Evolutionary conservation across 2,797 vertebrate species (phyloP).

Genomic region (Sciurus carolinensis): DNA sequence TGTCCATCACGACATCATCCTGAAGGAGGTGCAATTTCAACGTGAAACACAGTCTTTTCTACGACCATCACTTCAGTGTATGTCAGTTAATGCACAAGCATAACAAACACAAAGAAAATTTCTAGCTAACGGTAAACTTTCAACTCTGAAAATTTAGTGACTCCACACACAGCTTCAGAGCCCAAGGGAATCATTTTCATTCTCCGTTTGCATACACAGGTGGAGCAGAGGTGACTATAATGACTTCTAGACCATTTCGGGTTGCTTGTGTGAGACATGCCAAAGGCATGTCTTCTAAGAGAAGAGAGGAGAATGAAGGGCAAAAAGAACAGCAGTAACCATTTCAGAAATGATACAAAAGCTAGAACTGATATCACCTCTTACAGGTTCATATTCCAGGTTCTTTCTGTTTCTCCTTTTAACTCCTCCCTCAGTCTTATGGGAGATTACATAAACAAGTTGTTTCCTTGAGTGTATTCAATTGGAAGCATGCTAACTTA

Average conservation of each 20-base stretch:
- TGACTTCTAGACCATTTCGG: not conserved
- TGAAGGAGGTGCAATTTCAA: constrained; percentile 78
- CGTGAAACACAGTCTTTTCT: not conserved
- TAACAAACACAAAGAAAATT: not conserved
- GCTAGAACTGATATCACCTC: not conserved
- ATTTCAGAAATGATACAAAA: not conserved
- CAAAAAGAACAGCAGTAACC: not conserved
- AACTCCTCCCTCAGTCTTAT: not conserved
- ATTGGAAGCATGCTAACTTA: not conserved
- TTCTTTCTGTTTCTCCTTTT: not conserved
- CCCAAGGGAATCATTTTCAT: not conserved
- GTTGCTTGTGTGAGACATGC: not conserved
- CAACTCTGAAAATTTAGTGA: not conserved
- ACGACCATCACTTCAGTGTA: not conserved
- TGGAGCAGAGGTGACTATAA: not conserved
- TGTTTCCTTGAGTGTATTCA: not conserved
- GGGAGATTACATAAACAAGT: not conserved
- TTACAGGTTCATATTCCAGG: not conserved
- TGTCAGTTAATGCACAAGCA: not conserved
- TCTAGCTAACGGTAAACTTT: not conserved
- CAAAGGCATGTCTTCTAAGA: not conserved
- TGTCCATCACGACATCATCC: constrained; percentile 98
- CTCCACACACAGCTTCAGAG: not conserved
- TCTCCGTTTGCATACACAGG: not conserved
- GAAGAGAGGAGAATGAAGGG: not conserved